phyloP scores from a whole-genome alignment of 1,140 invertebrate species.

The Zaprionus africanus region DNA sequence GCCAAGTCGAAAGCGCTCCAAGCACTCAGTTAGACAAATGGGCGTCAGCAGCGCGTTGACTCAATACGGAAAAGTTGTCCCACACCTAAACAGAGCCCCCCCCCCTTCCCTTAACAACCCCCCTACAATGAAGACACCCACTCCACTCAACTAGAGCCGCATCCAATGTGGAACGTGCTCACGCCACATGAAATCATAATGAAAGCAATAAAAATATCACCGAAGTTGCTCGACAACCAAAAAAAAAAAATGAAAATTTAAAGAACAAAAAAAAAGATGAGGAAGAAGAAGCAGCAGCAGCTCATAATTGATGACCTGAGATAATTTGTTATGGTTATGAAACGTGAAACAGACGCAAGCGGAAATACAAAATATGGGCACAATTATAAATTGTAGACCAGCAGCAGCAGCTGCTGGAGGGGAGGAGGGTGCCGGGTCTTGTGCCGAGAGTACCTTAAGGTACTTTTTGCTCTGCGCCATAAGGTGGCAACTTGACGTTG shows the following conservation, averaged over 20 bases:
- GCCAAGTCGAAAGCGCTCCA: slow-evolving; percentile 45
- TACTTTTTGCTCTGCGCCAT: background rate
- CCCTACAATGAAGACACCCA: too few species aligned
- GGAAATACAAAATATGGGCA: slow-evolving; percentile 64
- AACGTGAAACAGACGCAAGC: slow-evolving; percentile 58
- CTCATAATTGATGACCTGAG: slow-evolving; percentile 81
- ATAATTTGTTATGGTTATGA: slow-evolving; percentile 77
- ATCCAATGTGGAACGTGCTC: slow-evolving; percentile 57
- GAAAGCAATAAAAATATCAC: slow-evolving; percentile 79
- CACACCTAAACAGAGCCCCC: too few species aligned
- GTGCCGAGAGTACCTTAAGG: background rate
- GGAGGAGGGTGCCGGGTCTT: background rate
- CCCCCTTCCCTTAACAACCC: background rate
- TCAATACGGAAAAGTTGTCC: slow-evolving; percentile 50
- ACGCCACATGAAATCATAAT: slow-evolving; percentile 76
- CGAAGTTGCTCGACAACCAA: slow-evolving; percentile 48
- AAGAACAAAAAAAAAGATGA: slow-evolving; percentile 27
- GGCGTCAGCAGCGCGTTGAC: slow-evolving; percentile 58
- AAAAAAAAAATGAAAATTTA: slow-evolving; percentile 10
- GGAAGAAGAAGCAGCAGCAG: slow-evolving; percentile 24
- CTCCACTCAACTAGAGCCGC: slow-evolving; percentile 9
- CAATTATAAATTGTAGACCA: slow-evolving; percentile 65
- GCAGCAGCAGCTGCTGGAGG: background rate
- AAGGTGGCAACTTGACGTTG: slow-evolving; percentile 19
- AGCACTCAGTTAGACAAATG: slow-evolving; percentile 70